Conservation (phyloP, 2,797 vertebrate genomes). For the Salarias fasciatus region DNA sequence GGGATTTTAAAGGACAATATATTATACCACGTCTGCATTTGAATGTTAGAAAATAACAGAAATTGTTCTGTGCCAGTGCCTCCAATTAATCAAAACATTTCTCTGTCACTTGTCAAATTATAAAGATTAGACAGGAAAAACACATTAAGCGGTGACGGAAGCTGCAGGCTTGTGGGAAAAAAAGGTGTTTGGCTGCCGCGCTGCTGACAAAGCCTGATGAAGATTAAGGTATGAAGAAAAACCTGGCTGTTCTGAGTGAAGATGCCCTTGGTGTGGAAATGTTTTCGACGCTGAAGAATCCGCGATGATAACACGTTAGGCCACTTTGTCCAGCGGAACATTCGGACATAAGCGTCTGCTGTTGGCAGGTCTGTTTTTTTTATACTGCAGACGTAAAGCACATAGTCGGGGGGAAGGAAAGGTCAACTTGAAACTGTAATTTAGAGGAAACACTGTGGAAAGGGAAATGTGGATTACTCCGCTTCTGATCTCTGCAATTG, state of each 20-base stretch:
- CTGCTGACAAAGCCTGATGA: constrained; percentile 43
- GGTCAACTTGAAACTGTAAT: constrained; percentile 7
- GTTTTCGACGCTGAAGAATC: constrained; percentile 42
- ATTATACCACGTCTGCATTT: no score
- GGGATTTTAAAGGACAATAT: no score
- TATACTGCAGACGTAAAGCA: constrained; percentile 28
- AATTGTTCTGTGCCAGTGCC: constrained; percentile 36
- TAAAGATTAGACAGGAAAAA: constrained; percentile 48
- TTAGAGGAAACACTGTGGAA: constrained; percentile 6
- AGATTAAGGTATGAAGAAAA: constrained; percentile 53
- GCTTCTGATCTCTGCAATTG: constrained; percentile 49
- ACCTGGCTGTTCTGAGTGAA: constrained; percentile 40
- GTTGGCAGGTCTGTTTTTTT: constrained; percentile 32
- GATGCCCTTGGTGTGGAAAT: constrained; percentile 72
- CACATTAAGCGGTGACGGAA: constrained; percentile 42
- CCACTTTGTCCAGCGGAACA: constrained; percentile 26
- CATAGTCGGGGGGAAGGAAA: constrained; percentile 13
- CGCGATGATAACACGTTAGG: constrained; percentile 50
- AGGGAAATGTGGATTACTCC: constrained; percentile 5
- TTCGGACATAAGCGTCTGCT: constrained; percentile 13
- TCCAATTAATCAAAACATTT: constrained; percentile 65
- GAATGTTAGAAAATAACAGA: constrained; percentile 12
- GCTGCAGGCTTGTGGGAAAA: constrained; percentile 46
- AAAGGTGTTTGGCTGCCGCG: constrained; percentile 35
- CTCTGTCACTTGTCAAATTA: constrained; percentile 62